Base-by-base conservation (phyloP, 1,140 invertebrate genomes). In the Eulimnadia texana region DNA sequence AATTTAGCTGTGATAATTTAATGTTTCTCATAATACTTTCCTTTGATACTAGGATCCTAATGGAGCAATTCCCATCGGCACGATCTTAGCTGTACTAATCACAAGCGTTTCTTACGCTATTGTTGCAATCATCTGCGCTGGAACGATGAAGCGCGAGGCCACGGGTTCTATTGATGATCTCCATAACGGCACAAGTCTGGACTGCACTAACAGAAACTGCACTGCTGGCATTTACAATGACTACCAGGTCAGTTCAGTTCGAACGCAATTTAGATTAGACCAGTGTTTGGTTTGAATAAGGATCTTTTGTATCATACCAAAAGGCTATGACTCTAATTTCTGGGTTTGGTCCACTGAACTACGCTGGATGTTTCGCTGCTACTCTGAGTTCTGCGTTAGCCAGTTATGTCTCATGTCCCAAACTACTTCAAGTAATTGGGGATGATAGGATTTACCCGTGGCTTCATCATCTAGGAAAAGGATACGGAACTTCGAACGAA, bases 371-470 rank as follows among this genome's bases (percentile, higher is more conserved):
- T 49, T 78, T 82, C 65, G 77, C 80, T 22, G 79, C 80, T 19
- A 80, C 80, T 3, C 63, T 81, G 0, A 79, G 77, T n/a, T 80
- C 79, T n/a, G 80, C 80, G 16, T 68, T 80, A 3, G 80, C 78
- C 27, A 78, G 77, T 70, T 69, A 82, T 28, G 78, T 81, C 23
- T 76, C 76, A 61, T 79, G 79, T 3, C 80, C 80, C 1, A 78
- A 80, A 70, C 74, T 81, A 60, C 80, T 82, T 64, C 77, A 80
- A 71, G 79, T 66, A 2, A 66, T 98, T 10, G 93, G 93, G 64
- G 86, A 90, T 62, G 95, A 98, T 75, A 81, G 85, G 66, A 87
- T 99, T 62, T 98, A 98, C 75, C 95, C 95, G 58, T 85, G 90
- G 49, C 87, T 83, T 72, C 64, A 69, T 22, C 61, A 70, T 49